Base-by-base conservation (phyloP, 2,888 invertebrate species). In the Scaptodrosophila latifasciaeformis region DNA sequence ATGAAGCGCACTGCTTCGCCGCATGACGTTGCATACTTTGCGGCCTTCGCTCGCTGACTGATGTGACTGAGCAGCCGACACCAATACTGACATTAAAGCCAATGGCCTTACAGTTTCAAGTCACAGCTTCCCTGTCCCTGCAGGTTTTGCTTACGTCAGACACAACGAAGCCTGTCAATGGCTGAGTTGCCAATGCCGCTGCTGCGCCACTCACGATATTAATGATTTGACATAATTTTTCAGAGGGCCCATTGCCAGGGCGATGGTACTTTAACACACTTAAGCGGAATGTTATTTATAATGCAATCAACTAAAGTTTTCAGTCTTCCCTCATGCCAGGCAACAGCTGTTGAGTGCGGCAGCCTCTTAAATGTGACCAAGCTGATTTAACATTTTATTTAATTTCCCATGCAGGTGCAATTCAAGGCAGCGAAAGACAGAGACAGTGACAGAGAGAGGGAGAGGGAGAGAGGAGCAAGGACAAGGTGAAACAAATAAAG, bases 21-120 rank as follows among this genome's bases (percentile, higher is more conserved):
- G 60, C 71, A 79, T 80, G 80, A 79, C 81, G 67, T 76, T 81
- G 80, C 80, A 81, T 77, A 77, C 68, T 79, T 81, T 72, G 70
- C 60, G 75, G 79, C 71, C 9, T 35, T 49, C 10, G 29, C 21
- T 31, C 39, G 40, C 31, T 31, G n/a, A 9, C 31, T 7, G 21
- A 24, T 9, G 29, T 40, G 40, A 15, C 43, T 47, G 42, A n/a
- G n/a, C 31, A 31, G 18, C 53, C 53, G 70, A 27, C 27, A 9
- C 27, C 27, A 9, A 27, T 27, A 9, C 27, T 27, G 27, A 27
- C 4, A 9, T 27, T 27, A 9, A 27, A 6, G 31, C 6, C 12
- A n/a, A 31, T 4, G 31, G 24, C 24, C 24, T 7, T 5, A 24
- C n/a, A n/a, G n/a, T n/a, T n/a, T n/a, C n/a, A n/a, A n/a, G n/a